phyloP scores from a whole-genome alignment of 2,797 vertebrate genomes.

The Micromesistius poutassou region DNA sequence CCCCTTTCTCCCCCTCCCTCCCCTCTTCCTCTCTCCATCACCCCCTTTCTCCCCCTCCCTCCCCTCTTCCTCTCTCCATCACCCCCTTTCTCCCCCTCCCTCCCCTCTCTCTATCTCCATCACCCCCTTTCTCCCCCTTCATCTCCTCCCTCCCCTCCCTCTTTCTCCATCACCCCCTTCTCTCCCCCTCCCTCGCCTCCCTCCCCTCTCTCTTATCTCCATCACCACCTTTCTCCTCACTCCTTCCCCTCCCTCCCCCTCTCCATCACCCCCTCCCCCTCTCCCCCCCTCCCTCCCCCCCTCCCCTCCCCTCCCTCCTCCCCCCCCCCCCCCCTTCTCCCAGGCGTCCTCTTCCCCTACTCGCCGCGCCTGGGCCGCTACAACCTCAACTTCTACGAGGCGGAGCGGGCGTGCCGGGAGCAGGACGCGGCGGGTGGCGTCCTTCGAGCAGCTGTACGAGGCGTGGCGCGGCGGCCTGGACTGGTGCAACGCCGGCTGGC shows the following conservation, averaged over 20 bases:
- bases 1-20: background rate
- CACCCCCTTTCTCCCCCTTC: background rate
- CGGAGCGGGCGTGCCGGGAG: conserved; percentile 80
- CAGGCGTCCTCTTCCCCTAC: conserved; percentile 90
- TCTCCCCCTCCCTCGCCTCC: background rate
- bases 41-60: background rate
- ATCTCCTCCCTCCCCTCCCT: background rate
- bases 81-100: background rate
- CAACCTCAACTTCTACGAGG: conserved; percentile 89
- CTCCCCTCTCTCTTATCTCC: background rate
- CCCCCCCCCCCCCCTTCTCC: background rate
- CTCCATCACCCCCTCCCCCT: background rate
- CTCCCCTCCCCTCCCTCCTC: background rate
- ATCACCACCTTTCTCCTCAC: background rate
- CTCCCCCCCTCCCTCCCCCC: background rate
- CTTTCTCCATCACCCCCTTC: background rate
- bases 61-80: background rate
- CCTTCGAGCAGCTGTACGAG: conserved; percentile 88
- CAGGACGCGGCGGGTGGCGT: conserved; percentile 88
- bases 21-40: background rate
- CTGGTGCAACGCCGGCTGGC: conserved; percentile 98
- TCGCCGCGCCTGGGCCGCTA: conserved; percentile 88
- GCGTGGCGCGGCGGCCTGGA: conserved; percentile 89
- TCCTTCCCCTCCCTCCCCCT: background rate
- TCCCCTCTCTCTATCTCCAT: background rate